Evolutionary conservation across 2,113 vertebrate genomes (phyloP), one percentile per base, ranked within the genome.

Genomic region (Bos indicus): DNA sequence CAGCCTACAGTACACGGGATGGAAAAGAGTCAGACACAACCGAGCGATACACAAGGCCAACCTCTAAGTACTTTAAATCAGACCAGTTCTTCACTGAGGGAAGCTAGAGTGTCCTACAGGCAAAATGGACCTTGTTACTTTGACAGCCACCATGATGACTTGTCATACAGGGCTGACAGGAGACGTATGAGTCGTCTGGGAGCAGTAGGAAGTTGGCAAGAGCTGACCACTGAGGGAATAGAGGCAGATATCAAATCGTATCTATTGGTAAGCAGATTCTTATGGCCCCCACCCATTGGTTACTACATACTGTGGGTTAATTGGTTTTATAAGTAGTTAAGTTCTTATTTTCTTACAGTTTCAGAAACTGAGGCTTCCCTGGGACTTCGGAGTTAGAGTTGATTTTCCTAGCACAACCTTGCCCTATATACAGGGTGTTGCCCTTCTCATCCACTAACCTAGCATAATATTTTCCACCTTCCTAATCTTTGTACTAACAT

Each of bases 381-480:
- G 11, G 57, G 10, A 25, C 71, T 90, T 83, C 43, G 5, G 5
- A 14, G 7, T 90, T 95, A n/a, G 43, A 4, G 48, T 83, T 95
- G 48, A 15, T 91, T 96, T 96, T 57, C 80, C 84, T 52, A 96
- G 90, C 33, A 95, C 93, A 88, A 3, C 48, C 54, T 95, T 96
- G 48, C 91, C 48, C 33, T 83, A 6, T 86, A 71, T 30, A 86
- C 28, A 90, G 74, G 88, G 56, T 80, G 23, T 92, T 92, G 13
- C 52, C 46, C 64, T 90, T 64, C 77, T 74, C 86, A 93, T 82
- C 91, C 91, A 43, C 78, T 87, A 88, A 80, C 30, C 78, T 88
- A 71, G 43, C 67, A 25, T 91, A 93, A 89, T 62, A 94, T 95
- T 96, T 97, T 96, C 95, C 57, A 88, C 86, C 62, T 94, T 94